Evolutionary conservation across 2,888 invertebrate species (phyloP).

Genomic region (Amphiduros pacificus): DNA sequence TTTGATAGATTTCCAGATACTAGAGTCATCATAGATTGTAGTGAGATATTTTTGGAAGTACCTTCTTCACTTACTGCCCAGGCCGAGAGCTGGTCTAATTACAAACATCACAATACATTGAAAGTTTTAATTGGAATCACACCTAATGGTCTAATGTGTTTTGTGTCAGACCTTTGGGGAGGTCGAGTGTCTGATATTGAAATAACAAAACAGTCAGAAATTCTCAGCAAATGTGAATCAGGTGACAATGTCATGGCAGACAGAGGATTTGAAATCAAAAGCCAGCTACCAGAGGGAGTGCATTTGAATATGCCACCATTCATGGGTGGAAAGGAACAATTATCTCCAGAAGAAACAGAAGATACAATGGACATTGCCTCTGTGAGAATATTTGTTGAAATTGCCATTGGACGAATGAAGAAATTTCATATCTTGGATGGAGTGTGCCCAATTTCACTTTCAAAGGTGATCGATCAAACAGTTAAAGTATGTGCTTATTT

Average conservation of each 20-base stretch:
- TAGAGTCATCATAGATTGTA: slow-evolving; percentile 32
- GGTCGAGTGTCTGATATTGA: slow-evolving; percentile 30
- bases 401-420: slow-evolving; percentile 18
- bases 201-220: slow-evolving; percentile 18
- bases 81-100: slow-evolving; percentile 22
- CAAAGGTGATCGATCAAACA: slow-evolving; percentile 14
- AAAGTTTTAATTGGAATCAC: slow-evolving; percentile 28
- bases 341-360: slow-evolving; percentile 13
- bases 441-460: slow-evolving; percentile 2
- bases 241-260: slow-evolving; percentile 34
- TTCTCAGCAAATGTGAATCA: slow-evolving; percentile 25
- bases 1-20: slow-evolving; percentile 25
- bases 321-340: not conserved
- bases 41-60: slow-evolving; percentile 28
- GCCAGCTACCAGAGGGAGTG: slow-evolving; percentile 19
- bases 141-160: slow-evolving; percentile 26
- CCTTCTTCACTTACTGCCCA: slow-evolving; percentile 20
- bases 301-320: slow-evolving; percentile 27
- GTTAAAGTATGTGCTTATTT: slow-evolving; percentile 14
- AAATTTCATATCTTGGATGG: slow-evolving; percentile 18
- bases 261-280: slow-evolving; percentile 28
- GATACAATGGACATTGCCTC: slow-evolving; percentile 23
- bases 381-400: slow-evolving; percentile 21
- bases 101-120: slow-evolving; percentile 27
- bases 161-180: slow-evolving; percentile 27